These are phyloP conservation scores for Danaus melanippus DNA, from an alignment of 1,140 invertebrate genomes.

Conservation along the genomic window DNA sequence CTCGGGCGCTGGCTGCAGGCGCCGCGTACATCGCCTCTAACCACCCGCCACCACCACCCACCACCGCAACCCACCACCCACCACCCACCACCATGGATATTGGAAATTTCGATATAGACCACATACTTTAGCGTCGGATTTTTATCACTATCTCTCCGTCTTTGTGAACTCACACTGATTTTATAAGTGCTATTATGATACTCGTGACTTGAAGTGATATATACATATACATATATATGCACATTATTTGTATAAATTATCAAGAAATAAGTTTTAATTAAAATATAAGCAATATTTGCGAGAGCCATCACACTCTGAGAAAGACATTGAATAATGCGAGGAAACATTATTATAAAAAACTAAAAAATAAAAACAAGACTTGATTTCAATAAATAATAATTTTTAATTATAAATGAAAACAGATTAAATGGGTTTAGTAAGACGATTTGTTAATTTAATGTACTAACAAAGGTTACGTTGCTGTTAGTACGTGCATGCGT, in stretches of 20 bases:
- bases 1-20: slow-evolving; percentile 57
- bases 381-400: too few species aligned
- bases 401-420: too few species aligned
- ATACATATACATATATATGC: too few species aligned
- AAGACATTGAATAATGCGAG: slow-evolving; percentile 34
- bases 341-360: slow-evolving; percentile 6
- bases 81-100: slow-evolving; percentile 32
- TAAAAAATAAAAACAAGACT: too few species aligned
- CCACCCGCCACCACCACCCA: slow-evolving; percentile 15
- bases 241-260: too few species aligned
- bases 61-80: slow-evolving; percentile 10
- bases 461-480: too few species aligned
- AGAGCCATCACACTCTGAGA: slow-evolving; percentile 18
- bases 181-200: too few species aligned
- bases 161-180: neutral
- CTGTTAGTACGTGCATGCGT: too few species aligned
- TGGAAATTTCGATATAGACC: slow-evolving; percentile 45
- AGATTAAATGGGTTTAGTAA: too few species aligned
- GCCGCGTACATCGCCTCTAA: slow-evolving; percentile 52
- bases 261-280: slow-evolving; percentile 1
- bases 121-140: slow-evolving; percentile 32
- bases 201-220: too few species aligned
- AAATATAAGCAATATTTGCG: slow-evolving; percentile 11
- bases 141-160: slow-evolving; percentile 13
- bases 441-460: too few species aligned